Percentiles rank a stretch among this genome's conserved stretches.
Evolutionary conservation across 2,113 vertebrate species (phyloP).

Genomic region (Percopsis transmontana): DNA sequence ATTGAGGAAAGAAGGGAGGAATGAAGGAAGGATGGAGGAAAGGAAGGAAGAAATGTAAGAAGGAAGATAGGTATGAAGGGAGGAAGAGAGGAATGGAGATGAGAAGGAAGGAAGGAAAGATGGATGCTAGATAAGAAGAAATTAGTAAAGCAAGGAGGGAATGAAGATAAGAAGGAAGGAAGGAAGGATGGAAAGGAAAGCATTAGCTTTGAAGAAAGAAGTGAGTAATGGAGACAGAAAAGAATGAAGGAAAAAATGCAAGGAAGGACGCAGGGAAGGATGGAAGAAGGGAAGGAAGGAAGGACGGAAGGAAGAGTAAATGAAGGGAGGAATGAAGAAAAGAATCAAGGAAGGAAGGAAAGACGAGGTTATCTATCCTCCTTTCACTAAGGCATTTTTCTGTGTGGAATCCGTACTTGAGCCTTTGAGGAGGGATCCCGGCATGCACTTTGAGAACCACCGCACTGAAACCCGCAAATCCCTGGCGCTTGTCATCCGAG

Average conservation of each 20-base stretch:
- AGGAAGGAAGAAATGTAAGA: background rate
- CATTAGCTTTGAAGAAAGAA: background rate
- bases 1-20: too few relatives aligned
- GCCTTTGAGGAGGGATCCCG: too few relatives aligned
- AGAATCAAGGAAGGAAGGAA: background rate
- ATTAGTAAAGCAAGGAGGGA: background rate
- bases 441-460: too few relatives aligned
- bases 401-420: too few relatives aligned
- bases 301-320: background rate
- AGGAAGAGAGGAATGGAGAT: background rate
- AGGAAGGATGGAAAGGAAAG: background rate
- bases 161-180: background rate
- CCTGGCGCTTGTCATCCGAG: background rate
- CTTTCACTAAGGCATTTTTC: slow-evolving; percentile 2
- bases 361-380: slow-evolving; percentile 4
- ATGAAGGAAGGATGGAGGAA: background rate
- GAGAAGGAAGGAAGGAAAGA: background rate
- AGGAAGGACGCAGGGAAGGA: background rate
- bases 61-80: background rate
- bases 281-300: background rate
- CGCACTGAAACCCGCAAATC: background rate
- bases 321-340: background rate
- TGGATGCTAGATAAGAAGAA: background rate
- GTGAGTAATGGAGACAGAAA: background rate
- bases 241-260: background rate